Conservation (phyloP, 1,140 invertebrate genomes). For the Drosophila dunni region DNA sequence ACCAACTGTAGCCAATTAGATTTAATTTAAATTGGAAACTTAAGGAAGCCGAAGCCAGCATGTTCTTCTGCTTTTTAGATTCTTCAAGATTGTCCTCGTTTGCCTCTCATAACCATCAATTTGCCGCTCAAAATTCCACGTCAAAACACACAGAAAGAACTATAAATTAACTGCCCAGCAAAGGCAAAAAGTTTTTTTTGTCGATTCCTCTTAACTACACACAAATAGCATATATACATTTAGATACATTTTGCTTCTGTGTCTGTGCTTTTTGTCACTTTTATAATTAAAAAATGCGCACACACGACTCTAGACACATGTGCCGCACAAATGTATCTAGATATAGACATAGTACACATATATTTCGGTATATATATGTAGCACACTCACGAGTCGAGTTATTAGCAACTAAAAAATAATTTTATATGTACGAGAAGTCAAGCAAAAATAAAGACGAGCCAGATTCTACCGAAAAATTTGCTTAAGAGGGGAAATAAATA, state of each 20-base stretch:
- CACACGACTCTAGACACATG: conserved; percentile 57
- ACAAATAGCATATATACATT: conserved; percentile 20
- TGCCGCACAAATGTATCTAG: conserved; percentile 5
- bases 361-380: not conserved
- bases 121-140: conserved; percentile 38
- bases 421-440: conserved; percentile 23
- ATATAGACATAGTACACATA: conserved; percentile 13
- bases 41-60: not conserved
- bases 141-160: conserved; percentile 42
- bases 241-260: conserved; percentile 29
- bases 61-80: conserved; percentile 13
- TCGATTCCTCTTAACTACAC: conserved; percentile 30
- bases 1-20: conserved; percentile 26
- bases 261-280: conserved; percentile 66
- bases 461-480: not conserved
- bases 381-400: conserved; percentile 50
- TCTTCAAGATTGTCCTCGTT: conserved; percentile 7
- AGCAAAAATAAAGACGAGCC: conserved; percentile 33
- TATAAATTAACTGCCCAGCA: conserved; percentile 58
- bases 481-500: conserved; percentile 1
- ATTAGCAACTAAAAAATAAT: conserved; percentile 51
- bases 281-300: conserved; percentile 75
- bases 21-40: conserved; percentile 28
- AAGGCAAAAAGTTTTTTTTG: conserved; percentile 54
- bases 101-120: conserved; percentile 44